Conservation (phyloP, 2,797 vertebrate species). For the Coreius guichenoti region DNA sequence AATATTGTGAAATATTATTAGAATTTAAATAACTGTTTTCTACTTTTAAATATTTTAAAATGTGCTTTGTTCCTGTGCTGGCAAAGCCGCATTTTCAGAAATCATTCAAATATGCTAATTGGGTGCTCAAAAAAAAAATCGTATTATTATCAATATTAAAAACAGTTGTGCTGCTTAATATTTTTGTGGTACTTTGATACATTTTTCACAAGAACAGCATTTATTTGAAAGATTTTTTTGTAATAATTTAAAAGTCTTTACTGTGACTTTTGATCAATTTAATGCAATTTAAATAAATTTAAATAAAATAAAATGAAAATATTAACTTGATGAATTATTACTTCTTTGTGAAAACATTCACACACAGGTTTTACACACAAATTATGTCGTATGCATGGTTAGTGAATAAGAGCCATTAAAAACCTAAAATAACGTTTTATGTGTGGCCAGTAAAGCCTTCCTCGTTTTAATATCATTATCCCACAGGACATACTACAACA, state of each 20-base stretch:
- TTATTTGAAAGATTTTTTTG: background rate
- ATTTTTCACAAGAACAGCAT: background rate
- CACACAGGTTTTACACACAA: background rate
- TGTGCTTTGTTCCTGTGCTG: background rate
- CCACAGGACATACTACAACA: constrained; percentile 46
- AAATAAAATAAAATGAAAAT: background rate
- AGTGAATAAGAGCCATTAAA: background rate
- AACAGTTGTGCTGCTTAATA: background rate
- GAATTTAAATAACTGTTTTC: background rate
- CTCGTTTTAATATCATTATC: constrained; percentile 53
- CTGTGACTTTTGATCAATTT: background rate
- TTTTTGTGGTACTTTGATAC: background rate
- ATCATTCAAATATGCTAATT: background rate
- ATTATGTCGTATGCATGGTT: background rate
- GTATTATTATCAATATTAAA: background rate
- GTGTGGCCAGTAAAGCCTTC: constrained; percentile 26
- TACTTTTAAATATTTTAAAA: background rate
- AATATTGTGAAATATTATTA: background rate
- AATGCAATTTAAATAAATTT: background rate
- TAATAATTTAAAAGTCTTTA: background rate
- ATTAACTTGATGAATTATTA: background rate
- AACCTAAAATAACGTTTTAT: constrained; percentile 30
- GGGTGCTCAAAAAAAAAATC: background rate
- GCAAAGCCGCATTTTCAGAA: background rate
- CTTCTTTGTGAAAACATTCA: background rate